Evolutionary conservation across 2,888 invertebrate genomes (phyloP), one percentile per base, ranked within the genome.

Genomic region (Agriotes lineatus): DNA sequence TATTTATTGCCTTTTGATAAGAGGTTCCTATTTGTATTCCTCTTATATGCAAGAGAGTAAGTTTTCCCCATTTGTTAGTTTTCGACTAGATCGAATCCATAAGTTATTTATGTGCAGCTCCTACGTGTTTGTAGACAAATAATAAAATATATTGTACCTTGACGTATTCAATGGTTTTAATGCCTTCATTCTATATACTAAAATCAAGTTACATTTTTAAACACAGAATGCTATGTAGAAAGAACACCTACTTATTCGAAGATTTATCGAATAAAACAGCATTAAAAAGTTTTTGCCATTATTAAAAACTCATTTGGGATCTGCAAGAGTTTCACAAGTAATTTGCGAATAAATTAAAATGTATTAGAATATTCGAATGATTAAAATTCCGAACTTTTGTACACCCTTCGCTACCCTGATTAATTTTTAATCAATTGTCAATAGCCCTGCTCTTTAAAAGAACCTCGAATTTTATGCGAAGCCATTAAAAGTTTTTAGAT

Each of bases 361-460:
- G 70, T 70, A 71, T 72, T 72, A 67, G 69, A 71, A 72, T 71
- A 74, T 71, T 66, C 67, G 56, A 35, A 69, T 72, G 67, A 72
- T 72, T 72, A 68, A 71, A 74, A 69, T 68, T 74, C 58, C 14
- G 48, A 65, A 71, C 69, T 73, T 70, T 67, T 58, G 19, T 62
- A 68, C 60, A 48, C 65, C 30, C 54, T 68, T 70, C 59, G 67
- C 42, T 58, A 39, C 54, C 22, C 58, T 71, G 66, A 72, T 74
- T 74, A 71, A 71, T 72, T 72, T 72, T 72, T 71, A 69, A 72
- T 72, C 72, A 71, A 60, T 69, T 59, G 66, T 54, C 56, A 59
- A 68, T 67, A 37, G 57, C 37, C 39, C 39, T 65, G 64, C 65
- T 64, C 61, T 72, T 70, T 70, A 25, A 44, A 44, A 39, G 44